phyloP scores from a whole-genome alignment of 37 sponge, comb jelly and placozoan species.

The Beroe forskalii region DNA sequence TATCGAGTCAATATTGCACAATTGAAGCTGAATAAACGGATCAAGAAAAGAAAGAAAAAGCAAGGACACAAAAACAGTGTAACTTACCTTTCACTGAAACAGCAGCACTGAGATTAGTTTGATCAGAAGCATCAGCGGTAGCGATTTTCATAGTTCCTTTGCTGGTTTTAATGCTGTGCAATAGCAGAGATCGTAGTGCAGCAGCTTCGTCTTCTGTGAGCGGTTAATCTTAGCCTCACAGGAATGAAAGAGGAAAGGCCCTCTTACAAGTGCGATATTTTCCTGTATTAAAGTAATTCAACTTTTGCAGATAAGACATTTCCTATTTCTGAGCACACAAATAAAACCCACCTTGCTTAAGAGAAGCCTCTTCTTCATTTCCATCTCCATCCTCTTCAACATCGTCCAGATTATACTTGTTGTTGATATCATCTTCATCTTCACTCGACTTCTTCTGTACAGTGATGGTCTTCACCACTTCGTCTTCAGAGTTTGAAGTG shows the following conservation, averaged over 20 bases:
- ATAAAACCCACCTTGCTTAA: no score
- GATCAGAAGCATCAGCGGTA: not conserved
- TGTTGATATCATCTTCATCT: constrained; percentile 31
- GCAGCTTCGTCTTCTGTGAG: constrained; percentile 27
- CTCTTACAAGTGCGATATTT: no score
- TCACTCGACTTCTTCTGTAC: not conserved
- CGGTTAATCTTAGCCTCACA: no score
- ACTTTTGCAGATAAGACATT: no score
- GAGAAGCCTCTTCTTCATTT: no score
- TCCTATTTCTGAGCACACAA: no score
- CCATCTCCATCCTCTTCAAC: not conserved
- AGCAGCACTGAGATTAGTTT: not conserved
- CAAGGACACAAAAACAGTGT: not conserved
- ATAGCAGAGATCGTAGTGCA: not conserved
- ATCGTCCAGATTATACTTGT: constrained; percentile 6
- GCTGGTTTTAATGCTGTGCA: not conserved
- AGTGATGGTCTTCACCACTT: not conserved
- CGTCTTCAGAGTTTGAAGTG: not conserved
- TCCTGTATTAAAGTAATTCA: no score
- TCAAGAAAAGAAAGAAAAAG: no score
- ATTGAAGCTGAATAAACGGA: no score
- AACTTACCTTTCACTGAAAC: not conserved
- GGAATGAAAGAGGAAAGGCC: no score
- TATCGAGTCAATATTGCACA: no score
- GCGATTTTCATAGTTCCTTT: not conserved